Percentiles rank a stretch among this genome's conserved stretches.
Evolutionary conservation across 2,113 vertebrate genomes (phyloP).

Genomic region (Anguilla rostrata): DNA sequence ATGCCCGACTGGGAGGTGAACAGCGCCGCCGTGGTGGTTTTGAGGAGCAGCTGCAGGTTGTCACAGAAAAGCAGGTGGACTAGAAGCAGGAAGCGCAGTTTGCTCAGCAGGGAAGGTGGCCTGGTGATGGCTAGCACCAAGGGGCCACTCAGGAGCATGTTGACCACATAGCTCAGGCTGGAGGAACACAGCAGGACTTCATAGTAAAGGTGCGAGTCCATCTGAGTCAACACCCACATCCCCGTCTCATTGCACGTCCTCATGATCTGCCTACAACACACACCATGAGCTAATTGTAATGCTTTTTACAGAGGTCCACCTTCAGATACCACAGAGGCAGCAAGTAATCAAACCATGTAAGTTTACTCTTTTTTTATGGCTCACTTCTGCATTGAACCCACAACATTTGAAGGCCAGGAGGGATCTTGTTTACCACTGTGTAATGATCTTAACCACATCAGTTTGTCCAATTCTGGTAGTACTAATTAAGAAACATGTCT

Average conservation of each 20-base stretch:
- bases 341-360: neutral
- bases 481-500: too few relatives aligned
- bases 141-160: constrained; percentile 28
- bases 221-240: constrained; percentile 16
- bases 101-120: constrained; percentile 35
- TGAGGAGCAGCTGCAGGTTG: constrained; percentile 42
- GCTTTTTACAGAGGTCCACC: neutral
- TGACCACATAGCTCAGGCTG: constrained; percentile 35
- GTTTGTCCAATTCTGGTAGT: too few relatives aligned
- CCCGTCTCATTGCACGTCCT: neutral
- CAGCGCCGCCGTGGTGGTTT: constrained; percentile 16
- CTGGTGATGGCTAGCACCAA: constrained; percentile 33
- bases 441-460: neutral
- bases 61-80: constrained; percentile 41
- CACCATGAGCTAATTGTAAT: neutral
- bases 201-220: constrained; percentile 38
- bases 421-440: neutral
- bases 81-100: constrained; percentile 44
- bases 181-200: constrained; percentile 32
- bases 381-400: neutral
- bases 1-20: constrained; percentile 26
- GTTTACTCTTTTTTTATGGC: neutral
- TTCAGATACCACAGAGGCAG: neutral
- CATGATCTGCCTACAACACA: constrained; percentile 18
- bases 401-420: neutral